These are phyloP conservation scores for Agrenia bidenticulata DNA, from an alignment of 2,888 invertebrate species.

Conservation along the genomic window DNA sequence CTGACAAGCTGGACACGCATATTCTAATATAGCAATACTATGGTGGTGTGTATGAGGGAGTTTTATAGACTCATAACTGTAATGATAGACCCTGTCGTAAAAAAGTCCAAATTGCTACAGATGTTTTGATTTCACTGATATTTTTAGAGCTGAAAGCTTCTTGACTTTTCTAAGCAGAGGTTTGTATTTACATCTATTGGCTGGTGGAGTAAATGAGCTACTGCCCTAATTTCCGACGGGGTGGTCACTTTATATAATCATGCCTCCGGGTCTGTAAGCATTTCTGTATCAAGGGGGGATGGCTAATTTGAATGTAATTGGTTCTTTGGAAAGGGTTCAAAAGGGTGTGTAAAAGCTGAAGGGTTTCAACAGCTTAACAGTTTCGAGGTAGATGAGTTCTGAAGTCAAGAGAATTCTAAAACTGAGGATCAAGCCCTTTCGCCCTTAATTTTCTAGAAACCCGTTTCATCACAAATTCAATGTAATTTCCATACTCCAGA, in stretches of 20 bases:
- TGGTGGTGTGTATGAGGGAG: neutral
- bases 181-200: neutral
- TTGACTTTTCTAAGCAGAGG: neutral
- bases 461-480: too few relatives aligned
- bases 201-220: neutral
- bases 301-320: slow-evolving; percentile 16
- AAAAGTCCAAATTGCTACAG: slow-evolving; percentile 15
- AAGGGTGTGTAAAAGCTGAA: too few relatives aligned
- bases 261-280: too few relatives aligned
- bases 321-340: neutral
- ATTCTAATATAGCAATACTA: too few relatives aligned
- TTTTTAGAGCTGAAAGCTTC: neutral
- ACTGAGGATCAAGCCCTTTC: too few relatives aligned
- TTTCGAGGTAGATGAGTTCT: too few relatives aligned
- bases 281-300: neutral
- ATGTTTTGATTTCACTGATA: slow-evolving; percentile 30
- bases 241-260: slow-evolving; percentile 5
- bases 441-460: too few relatives aligned
- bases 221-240: slow-evolving; percentile 9
- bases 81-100: slow-evolving; percentile 26
- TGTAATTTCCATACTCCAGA: too few relatives aligned
- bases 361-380: too few relatives aligned
- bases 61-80: slow-evolving; percentile 10
- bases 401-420: too few relatives aligned
- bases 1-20: too few relatives aligned